These are phyloP conservation scores for Platygyra sinensis DNA, from an alignment of 64 coral and sea anemone genomes.

Conservation along the genomic window DNA sequence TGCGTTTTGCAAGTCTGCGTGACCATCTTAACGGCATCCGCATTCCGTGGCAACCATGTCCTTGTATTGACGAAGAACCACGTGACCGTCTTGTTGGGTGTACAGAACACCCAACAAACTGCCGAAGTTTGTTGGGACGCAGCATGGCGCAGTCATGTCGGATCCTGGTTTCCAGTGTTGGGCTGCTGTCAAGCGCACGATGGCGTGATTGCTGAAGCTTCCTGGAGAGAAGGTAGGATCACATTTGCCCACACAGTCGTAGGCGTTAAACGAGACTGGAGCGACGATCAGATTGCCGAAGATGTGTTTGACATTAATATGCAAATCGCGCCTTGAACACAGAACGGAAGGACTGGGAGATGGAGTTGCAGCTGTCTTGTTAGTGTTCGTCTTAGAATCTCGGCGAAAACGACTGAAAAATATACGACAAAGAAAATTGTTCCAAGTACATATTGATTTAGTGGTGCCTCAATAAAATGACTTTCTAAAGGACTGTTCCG, in stretches of 20 bases:
- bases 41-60: constrained; percentile 8
- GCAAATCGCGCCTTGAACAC: neutral
- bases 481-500: neutral
- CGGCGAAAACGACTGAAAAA: constrained; percentile 1
- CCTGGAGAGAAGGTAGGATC: neutral
- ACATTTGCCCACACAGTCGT: neutral
- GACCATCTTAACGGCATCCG: neutral
- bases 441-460: neutral
- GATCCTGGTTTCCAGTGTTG: neutral
- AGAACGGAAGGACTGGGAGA: too few species aligned
- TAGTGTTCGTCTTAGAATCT: neutral
- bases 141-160: neutral
- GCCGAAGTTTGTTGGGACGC: neutral
- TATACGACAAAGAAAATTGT: neutral
- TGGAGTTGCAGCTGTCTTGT: neutral
- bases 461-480: neutral
- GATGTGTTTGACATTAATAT: neutral
- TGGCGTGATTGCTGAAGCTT: neutral
- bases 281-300: neutral
- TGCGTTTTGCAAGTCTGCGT: neutral
- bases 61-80: neutral
- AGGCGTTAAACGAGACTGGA: neutral
- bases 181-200: neutral
- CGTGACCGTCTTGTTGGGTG: neutral
- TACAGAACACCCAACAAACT: neutral